phyloP scores from a whole-genome alignment of 35 echinoderm and acorn worm genomes.

The Anneissia japonica region DNA sequence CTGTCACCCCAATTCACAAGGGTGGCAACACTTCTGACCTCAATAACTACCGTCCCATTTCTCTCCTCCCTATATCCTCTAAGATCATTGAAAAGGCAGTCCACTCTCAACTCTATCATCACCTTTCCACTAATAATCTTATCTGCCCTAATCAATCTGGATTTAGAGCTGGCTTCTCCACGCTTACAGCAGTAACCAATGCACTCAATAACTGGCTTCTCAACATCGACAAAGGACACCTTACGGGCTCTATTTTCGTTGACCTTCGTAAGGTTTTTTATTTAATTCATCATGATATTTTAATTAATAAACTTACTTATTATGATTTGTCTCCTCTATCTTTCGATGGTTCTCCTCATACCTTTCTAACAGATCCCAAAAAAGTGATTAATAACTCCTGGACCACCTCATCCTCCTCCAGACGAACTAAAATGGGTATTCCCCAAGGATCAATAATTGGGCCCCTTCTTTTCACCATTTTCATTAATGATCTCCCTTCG shows the following conservation, averaged over 20 bases:
- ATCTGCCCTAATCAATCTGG: neutral
- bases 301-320: constrained; percentile 24
- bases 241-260: constrained; percentile 16
- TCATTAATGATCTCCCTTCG: too few relatives aligned
- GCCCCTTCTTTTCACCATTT: too few relatives aligned
- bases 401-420: too few relatives aligned
- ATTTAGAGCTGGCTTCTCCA: neutral
- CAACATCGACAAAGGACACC: neutral
- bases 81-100: constrained; percentile 20
- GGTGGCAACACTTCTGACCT: neutral
- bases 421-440: too few relatives aligned
- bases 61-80: constrained; percentile 17
- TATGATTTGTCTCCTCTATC: too few relatives aligned
- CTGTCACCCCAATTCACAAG: neutral
- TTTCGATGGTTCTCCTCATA: too few relatives aligned
- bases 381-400: too few relatives aligned
- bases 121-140: neutral
- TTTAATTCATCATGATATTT: constrained; percentile 38
- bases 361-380: too few relatives aligned
- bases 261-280: constrained; percentile 63
- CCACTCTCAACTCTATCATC: neutral
- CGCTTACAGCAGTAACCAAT: neutral
- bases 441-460: too few relatives aligned
- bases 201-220: neutral
- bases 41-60: constrained; percentile 21